Conservation (phyloP, 2,797 vertebrate species). For the Sparidentex hasta region DNA sequence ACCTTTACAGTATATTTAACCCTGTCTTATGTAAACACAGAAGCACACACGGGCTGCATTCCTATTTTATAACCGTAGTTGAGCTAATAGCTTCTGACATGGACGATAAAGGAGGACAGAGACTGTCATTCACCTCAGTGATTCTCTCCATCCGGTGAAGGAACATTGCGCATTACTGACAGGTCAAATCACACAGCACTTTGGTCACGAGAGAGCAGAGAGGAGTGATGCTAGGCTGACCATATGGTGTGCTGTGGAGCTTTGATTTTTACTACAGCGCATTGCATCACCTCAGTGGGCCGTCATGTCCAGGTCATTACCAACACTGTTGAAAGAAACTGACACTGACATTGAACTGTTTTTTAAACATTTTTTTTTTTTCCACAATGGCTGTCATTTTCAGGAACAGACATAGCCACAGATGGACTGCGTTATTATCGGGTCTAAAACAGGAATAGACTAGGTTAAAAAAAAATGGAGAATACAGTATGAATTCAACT, state of each 20-base stretch:
- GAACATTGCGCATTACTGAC: slow-evolving; percentile 50
- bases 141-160: slow-evolving; percentile 23
- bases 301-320: slow-evolving; percentile 32
- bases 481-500: not conserved
- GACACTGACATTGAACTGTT: not conserved
- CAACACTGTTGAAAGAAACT: not conserved
- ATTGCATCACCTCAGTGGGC: slow-evolving; percentile 26
- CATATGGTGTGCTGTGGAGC: slow-evolving; percentile 51
- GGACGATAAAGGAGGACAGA: slow-evolving; percentile 28
- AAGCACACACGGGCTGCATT: not conserved
- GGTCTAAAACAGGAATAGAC: not conserved
- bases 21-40: not conserved
- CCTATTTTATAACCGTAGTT: not conserved
- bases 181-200: slow-evolving; percentile 59
- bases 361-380: not conserved
- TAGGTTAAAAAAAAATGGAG: not conserved
- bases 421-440: not conserved
- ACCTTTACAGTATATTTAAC: not conserved
- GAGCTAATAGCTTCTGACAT: slow-evolving; percentile 17
- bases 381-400: not conserved
- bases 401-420: not conserved
- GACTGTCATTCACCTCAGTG: slow-evolving; percentile 31
- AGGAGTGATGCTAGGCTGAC: slow-evolving; percentile 22
- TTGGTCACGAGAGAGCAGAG: slow-evolving; percentile 38
- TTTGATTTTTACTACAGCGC: slow-evolving; percentile 45